These are phyloP conservation scores for Axea sp. DNA, from an alignment of 2,888 invertebrate species.

Conservation along the genomic window DNA sequence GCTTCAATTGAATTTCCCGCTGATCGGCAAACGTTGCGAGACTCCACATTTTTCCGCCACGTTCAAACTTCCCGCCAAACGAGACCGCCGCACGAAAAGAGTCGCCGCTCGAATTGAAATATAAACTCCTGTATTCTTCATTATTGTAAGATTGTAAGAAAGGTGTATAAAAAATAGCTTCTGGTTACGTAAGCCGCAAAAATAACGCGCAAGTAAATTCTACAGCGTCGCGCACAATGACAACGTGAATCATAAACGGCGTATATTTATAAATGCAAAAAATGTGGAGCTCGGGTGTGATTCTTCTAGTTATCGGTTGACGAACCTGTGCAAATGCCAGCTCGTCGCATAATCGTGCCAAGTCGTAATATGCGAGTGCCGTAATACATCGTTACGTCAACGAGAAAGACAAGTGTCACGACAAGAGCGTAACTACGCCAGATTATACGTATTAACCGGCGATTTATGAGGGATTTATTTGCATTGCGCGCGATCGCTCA, in stretches of 20 bases:
- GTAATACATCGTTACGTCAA: slow-evolving; percentile 65
- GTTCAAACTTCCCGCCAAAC: too few relatives aligned
- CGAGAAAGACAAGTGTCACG: slow-evolving; percentile 66
- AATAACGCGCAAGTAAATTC: slow-evolving; percentile 33
- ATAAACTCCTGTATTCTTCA: too few relatives aligned
- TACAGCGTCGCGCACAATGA: slow-evolving; percentile 33
- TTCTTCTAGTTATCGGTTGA: slow-evolving; percentile 62
- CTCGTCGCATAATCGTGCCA: slow-evolving; percentile 62
- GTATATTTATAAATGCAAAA: slow-evolving; percentile 53
- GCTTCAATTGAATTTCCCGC: too few relatives aligned
- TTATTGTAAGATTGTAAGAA: too few relatives aligned
- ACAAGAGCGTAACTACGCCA: slow-evolving; percentile 56
- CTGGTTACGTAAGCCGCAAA: slow-evolving; percentile 39
- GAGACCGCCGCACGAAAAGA: too few relatives aligned
- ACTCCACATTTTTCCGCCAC: too few relatives aligned
- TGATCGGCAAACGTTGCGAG: too few relatives aligned
- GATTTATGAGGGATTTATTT: slow-evolving; percentile 61
- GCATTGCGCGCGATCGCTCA: slow-evolving; percentile 34
- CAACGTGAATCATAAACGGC: slow-evolving; percentile 53
- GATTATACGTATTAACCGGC: slow-evolving; percentile 60
- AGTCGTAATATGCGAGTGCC: slow-evolving; percentile 61
- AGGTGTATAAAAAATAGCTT: too few relatives aligned
- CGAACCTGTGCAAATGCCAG: slow-evolving; percentile 62
- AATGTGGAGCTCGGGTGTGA: slow-evolving; percentile 51
- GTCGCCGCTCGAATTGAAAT: too few relatives aligned